Evolutionary conservation across 2,797 vertebrate species (phyloP), one percentile per base, ranked within the genome.

Genomic region (Lithobates pipiens): DNA sequence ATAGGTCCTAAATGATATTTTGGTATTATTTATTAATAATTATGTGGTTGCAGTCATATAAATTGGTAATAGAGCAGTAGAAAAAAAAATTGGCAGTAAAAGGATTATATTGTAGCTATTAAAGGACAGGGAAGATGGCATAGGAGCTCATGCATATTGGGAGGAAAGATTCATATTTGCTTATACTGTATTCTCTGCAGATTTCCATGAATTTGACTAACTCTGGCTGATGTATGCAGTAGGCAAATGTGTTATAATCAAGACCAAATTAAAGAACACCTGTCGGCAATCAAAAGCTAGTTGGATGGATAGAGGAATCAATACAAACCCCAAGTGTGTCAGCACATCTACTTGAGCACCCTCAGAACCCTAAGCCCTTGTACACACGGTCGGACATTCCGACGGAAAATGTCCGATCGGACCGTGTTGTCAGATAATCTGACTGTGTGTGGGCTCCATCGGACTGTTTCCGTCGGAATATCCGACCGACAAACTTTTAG

Each of bases 21-120:
- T 44, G 50, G 54, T 70, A 76, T 76, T 73, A 77, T 83, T 83
- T 74, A 76, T 71, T 80, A 67, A 71, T 80, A 71, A 70, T 25
- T 80, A 50, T 80, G 68, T 50, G 50, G 44, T 46, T 80, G 8
- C 44, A 36, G 44, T 57, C 54, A 16, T 15, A 71, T 80, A 29
- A 57, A 50, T 25, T 44, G 69, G 42, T 69, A 69, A 69, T n/a
- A 39, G 13, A 18, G 34, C 61, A 29, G 39, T 23, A 46, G 10
- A 32, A 54, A 32, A 54, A 32, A 27, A 80, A 68, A 70, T 32
- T 57, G 67, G 78, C 44, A 10, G 32, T 70, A 57, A 71, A 80
- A 57, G 54, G 67, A 67, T 71, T 57, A 71, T 54, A 10, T 34
- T 32, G 78, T 80, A 71, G 42, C 42, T 57, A 71, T 71, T 34